Percentiles rank a stretch among this genome's conserved stretches.
Conservation (phyloP, 23 tunicate species). For the Phallusia fumigata region DNA sequence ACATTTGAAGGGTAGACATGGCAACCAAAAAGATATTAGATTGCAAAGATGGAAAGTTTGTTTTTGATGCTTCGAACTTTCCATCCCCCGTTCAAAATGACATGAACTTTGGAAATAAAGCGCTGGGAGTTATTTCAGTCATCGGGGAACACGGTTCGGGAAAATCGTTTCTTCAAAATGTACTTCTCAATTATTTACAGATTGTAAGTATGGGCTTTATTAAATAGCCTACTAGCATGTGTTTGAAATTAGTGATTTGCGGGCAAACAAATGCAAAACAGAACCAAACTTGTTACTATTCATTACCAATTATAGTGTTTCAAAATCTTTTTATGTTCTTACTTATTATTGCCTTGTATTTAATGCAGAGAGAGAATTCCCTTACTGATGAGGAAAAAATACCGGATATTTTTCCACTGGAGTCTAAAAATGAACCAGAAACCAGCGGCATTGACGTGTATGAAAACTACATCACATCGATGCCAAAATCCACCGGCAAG, state of each 20-base stretch:
- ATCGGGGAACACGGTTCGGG: neutral
- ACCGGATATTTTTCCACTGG: neutral
- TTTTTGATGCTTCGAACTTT: neutral
- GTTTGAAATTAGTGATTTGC: too few relatives aligned
- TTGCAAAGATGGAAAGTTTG: neutral
- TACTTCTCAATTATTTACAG: neutral
- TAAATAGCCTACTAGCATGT: too few relatives aligned
- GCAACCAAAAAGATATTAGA: neutral
- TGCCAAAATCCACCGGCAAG: too few relatives aligned
- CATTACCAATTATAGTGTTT: too few relatives aligned
- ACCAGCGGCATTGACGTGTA: neutral
- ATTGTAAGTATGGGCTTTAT: neutral
- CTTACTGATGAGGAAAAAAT: neutral
- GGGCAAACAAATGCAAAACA: too few relatives aligned
- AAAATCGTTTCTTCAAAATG: neutral
- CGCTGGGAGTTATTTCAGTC: neutral
- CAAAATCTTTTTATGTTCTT: too few relatives aligned
- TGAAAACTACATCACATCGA: neutral
- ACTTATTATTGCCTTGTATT: too few relatives aligned
- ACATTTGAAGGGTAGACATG: too few relatives aligned
- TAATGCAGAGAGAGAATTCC: neutral
- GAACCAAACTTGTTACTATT: too few relatives aligned
- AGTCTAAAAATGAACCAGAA: neutral
- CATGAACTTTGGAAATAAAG: neutral
- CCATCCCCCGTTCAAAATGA: neutral